Base-by-base conservation (phyloP, 2,888 invertebrate species). In the Taenaris catops region DNA sequence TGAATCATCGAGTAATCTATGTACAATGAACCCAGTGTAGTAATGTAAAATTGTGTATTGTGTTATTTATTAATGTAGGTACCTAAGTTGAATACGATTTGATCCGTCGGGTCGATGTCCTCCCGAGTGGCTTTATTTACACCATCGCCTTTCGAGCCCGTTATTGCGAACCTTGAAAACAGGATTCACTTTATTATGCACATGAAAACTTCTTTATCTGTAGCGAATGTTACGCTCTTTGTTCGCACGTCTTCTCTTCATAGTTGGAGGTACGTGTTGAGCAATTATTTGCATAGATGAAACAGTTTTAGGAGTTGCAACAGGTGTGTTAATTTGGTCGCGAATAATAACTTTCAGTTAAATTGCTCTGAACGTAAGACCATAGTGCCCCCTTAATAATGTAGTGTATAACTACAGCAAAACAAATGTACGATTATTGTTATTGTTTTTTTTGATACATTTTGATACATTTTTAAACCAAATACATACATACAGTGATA, bases 101-200 rank as follows among this genome's bases (percentile, higher is more conserved):
- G 76, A 79, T 63, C 63, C 69, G 68, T 59, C 53, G 70, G 83
- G 83, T 83, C 83, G 76, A 68, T 70, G 83, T 76, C 79, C 83
- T 73, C 69, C 58, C 58, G 60, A 67, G 65, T 67, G 58, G 55
- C 65, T 71, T 70, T 70, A 78, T 78, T 75, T 76, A 76, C 74
- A 71, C 72, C 73, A 75, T 73, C 75, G 68, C 70, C 69, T 71
- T 67, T 67, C 69, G 56, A 68, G 65, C 64, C 70, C 57, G 70
- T 76, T 74, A 75, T 69, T 70, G 65, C 68, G 64, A 68, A 72
- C 74, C 78, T 78, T 76, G 64, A 68, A 69, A 72, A 74, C 73
- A 72, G 75, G 76, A 76, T 75, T 67, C 55, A 53, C 62, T 66
- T 53, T 54, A 48, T 49, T 46, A 49, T 49, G 48, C 41, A 48